Percentiles rank a stretch among this genome's conserved stretches.
Conservation (phyloP, 2,888 invertebrate species). For the Drosophila subquinaria region DNA sequence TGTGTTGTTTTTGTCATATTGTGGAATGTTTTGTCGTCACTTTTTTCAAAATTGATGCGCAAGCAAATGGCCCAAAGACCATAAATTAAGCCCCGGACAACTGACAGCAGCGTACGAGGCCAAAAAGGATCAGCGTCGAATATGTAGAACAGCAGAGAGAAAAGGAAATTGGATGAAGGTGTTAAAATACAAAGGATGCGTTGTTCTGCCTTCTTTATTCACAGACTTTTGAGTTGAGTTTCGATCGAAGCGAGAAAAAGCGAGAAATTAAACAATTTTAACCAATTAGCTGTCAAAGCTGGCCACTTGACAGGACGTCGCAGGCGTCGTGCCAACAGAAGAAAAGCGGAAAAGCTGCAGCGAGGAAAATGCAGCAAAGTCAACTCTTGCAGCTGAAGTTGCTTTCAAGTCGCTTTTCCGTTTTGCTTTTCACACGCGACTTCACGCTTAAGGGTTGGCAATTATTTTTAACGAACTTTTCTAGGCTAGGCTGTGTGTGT, state of each 20-base stretch:
- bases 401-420: slow-evolving; percentile 26
- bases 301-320: slow-evolving; percentile 51
- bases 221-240: background rate
- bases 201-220: slow-evolving; percentile 25
- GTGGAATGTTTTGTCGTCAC: slow-evolving; percentile 85
- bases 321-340: slow-evolving; percentile 19
- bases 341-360: slow-evolving; percentile 12
- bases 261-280: slow-evolving; percentile 57
- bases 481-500: slow-evolving; percentile 16
- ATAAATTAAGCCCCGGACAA: slow-evolving; percentile 79
- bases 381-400: slow-evolving; percentile 39
- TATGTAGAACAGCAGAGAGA: slow-evolving; percentile 53
- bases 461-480: slow-evolving; percentile 76
- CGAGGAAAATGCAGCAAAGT: slow-evolving; percentile 15
- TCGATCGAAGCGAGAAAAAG: slow-evolving; percentile 1
- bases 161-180: slow-evolving; percentile 84
- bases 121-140: slow-evolving; percentile 65
- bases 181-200: slow-evolving; percentile 81
- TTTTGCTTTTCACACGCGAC: slow-evolving; percentile 48
- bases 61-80: slow-evolving; percentile 81
- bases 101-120: slow-evolving; percentile 68
- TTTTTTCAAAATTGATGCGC: slow-evolving; percentile 70
- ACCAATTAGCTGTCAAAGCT: slow-evolving; percentile 68
- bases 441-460: slow-evolving; percentile 55
- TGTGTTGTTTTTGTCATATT: slow-evolving; percentile 81